Conservation (phyloP, 2,797 vertebrate genomes). For the Sciurus carolinensis region DNA sequence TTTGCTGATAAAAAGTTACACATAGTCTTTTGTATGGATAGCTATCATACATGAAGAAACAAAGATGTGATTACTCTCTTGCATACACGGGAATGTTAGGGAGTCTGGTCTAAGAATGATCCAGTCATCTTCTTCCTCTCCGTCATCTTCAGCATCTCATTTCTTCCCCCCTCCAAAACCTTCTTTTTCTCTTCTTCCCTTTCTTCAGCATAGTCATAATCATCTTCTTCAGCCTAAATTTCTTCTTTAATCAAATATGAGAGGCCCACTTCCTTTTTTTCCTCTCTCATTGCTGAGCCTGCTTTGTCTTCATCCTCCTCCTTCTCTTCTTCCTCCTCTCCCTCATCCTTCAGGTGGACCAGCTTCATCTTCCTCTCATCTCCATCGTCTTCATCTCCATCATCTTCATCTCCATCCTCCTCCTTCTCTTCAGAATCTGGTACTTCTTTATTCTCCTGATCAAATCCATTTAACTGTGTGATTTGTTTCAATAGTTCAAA, state of each 20-base stretch:
- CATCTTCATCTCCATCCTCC: constrained; percentile 91
- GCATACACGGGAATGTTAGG: no score
- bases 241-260: constrained; percentile 97
- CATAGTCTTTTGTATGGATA: no score
- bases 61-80: no score
- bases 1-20: no score
- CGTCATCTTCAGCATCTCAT: no score
- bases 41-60: no score
- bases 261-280: constrained; percentile 94
- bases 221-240: constrained; percentile 89
- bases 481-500: constrained; percentile 95
- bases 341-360: constrained; percentile 84
- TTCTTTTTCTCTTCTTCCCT: no score
- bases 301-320: constrained; percentile 93
- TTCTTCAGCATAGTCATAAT: no score
- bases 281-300: constrained; percentile 91
- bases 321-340: constrained; percentile 92
- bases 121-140: no score
- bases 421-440: constrained; percentile 94
- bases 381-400: constrained; percentile 90
- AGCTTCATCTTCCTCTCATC: constrained; percentile 89
- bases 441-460: constrained; percentile 95
- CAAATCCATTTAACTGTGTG: constrained; percentile 94
- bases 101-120: no score
- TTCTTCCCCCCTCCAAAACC: no score